phyloP scores from a whole-genome alignment of 2,113 vertebrate species.

The Arothron firmamentum region DNA sequence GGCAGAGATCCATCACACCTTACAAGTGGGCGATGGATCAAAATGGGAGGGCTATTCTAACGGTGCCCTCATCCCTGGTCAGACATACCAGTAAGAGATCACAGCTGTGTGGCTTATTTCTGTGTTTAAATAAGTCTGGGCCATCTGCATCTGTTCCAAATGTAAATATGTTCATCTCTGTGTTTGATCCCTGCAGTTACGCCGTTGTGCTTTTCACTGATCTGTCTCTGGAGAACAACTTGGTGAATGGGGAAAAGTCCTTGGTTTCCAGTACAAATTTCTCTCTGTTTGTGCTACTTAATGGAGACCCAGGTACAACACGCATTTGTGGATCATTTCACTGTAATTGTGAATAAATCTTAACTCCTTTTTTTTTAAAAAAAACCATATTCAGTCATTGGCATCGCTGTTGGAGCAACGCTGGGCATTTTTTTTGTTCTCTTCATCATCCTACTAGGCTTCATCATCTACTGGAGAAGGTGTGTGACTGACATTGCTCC shows the following conservation, averaged over 20 bases:
- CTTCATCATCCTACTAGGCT: conserved; percentile 51
- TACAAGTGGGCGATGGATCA: conserved; percentile 36
- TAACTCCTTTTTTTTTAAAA: background rate
- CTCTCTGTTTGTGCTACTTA: accelerated
- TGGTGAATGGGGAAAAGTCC: accelerated
- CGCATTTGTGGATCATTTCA: background rate
- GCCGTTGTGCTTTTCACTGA: conserved; percentile 55
- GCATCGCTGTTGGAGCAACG: conserved; percentile 73
- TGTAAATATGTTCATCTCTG: background rate
- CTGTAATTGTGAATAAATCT: too few relatives aligned
- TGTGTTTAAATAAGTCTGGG: background rate
- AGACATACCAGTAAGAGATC: conserved; percentile 59
- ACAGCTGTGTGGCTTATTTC: background rate
- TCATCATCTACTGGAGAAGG: conserved; percentile 82
- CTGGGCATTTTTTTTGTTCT: conserved; percentile 72
- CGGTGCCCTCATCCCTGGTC: conserved; percentile 26
- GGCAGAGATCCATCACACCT: accelerated
- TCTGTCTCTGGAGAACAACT: accelerated
- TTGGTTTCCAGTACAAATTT: background rate
- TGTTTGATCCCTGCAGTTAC: conserved; percentile 34
- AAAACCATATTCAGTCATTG: conserved; percentile 59
- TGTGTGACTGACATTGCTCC: conserved; percentile 16
- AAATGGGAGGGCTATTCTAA: conserved; percentile 39
- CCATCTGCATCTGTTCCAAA: background rate
- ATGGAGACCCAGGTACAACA: conserved; percentile 47